A percentile compares a stretch with the other conserved stretches of the same genome.
These are phyloP conservation scores for Macrosteles quadrilineatus DNA, from an alignment of 1,140 invertebrate species.

Conservation along the genomic window DNA sequence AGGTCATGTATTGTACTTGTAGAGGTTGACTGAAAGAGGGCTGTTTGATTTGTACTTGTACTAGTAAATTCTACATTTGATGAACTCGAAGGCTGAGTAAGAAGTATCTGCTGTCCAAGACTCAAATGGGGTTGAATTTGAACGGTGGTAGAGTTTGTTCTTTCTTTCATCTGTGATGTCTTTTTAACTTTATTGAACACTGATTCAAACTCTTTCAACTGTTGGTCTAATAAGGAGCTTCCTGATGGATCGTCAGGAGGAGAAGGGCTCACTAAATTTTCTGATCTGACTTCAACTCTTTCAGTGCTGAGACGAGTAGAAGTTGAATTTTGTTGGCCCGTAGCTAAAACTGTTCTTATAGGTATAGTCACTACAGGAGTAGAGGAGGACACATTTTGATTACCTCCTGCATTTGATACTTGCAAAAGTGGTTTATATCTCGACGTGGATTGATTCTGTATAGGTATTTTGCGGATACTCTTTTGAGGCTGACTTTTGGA, in stretches of 20 bases:
- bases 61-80: constrained; percentile 24
- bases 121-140: constrained; percentile 32
- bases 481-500: neutral
- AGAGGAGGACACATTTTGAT: constrained; percentile 26
- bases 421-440: constrained; percentile 59
- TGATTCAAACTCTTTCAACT: constrained; percentile 78
- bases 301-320: constrained; percentile 43
- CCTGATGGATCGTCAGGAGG: constrained; percentile 50
- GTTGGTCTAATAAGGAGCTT: constrained; percentile 67
- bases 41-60: constrained; percentile 25
- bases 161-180: constrained; percentile 58
- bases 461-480: constrained; percentile 9
- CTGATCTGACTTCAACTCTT: constrained; percentile 38
- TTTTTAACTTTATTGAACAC: constrained; percentile 70
- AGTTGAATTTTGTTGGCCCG: constrained; percentile 47
- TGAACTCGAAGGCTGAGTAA: constrained; percentile 22
- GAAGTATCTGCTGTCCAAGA: constrained; percentile 31
- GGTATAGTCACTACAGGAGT: constrained; percentile 49
- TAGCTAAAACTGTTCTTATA: constrained; percentile 50
- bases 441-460: constrained; percentile 15
- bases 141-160: constrained; percentile 53
- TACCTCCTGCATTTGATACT: constrained; percentile 49
- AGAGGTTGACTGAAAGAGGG: constrained; percentile 33
- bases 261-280: constrained; percentile 41
- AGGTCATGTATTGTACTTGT: constrained; percentile 37